Base-by-base conservation (phyloP, 2,888 invertebrate genomes). In the Volucella inflata region DNA sequence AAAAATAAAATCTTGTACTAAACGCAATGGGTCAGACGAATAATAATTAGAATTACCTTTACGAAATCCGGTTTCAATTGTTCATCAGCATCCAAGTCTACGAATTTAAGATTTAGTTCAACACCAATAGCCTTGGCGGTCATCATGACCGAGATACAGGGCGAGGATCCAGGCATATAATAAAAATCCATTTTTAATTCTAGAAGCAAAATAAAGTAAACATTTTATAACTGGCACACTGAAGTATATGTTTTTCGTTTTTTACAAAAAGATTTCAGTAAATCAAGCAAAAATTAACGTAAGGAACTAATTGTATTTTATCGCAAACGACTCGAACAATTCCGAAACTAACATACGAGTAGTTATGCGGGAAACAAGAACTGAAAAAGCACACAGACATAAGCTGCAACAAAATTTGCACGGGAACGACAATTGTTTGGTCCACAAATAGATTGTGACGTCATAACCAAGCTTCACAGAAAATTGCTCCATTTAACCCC, bases 41-140 rank as follows among this genome's bases (percentile, higher is more conserved):
- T 14, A 21, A 17, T 9, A 11, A 17, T 1, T n/a, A 42, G 4
- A 40, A 8, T 80, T 84, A 95, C 95, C 93, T 95, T 95, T 51
- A 96, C 0, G 89, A 93, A 96, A 89, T 95, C 96, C 0, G 96
- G 95, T 77, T 93, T 95, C 79, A 95, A 89, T 44, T 96, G 95
- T 88, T 95, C 95, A 1, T 94, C 94, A 60, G 92, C 92, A 93
- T 93, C 93, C 59, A 96, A 90, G 89, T 95, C 92, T n/a, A 93
- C 89, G 6, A 91, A 55, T 90, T 95, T 96, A 77, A 94, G 91
- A 90, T 96, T 95, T 60, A 96, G 89, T 3, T 95, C 93, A 60
- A 96, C 92, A 9, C 94, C 95, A 17, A 96, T 87, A 57, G 94
- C 94, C 88, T 94, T 95, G 38, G 95, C 95, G 0, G 94, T 92